Evolutionary conservation across 1,140 invertebrate species (phyloP), one percentile per base, ranked within the genome.

Genomic region (Cotesia typhae): DNA sequence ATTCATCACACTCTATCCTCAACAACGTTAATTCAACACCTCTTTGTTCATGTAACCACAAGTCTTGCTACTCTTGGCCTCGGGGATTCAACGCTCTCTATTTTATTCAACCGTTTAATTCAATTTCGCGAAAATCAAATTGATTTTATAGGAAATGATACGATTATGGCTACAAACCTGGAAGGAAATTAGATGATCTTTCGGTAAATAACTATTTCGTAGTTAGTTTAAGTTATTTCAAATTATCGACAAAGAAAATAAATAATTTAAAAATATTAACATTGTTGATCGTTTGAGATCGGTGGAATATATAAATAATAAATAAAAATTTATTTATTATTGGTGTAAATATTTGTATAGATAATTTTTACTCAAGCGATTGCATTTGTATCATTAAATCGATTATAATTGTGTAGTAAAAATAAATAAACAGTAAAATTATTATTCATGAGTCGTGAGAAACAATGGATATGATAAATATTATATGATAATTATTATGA

Each of bases 321-420:
- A 12, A 28, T 64, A 12, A 37, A 64, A 37, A 28, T n/a, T 64
- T 64, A 37, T 64, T 17, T 53, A 14, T 7, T 59, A n/a, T 4
- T 72, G 51, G 55, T 86, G 84, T 86, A 86, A 78, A 86, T 86
- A 86, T 78, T 82, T 85, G 84, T 86, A 85, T 84, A 86, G 79
- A 79, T 78, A 64, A 83, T 81, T 82, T 81, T 70, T 80, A 80
- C 76, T 69, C 69, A 75, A 57, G 61, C 60, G 67, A 41, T 38
- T 60, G 12, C 17, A 53, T 71, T 75, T 70, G 55, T 69, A 71
- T 64, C 20, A 70, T 41, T 14, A 14, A 52, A 70, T 28, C 38
- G 35, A 72, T 71, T 72, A 20, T 53, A 60, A 14, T 41, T 20
- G 14, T 59, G 14, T 37, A 20, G 28, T 47, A 17, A 67, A 55